Conservation (phyloP, 2,888 invertebrate species). For the Luperina nickerlii region DNA sequence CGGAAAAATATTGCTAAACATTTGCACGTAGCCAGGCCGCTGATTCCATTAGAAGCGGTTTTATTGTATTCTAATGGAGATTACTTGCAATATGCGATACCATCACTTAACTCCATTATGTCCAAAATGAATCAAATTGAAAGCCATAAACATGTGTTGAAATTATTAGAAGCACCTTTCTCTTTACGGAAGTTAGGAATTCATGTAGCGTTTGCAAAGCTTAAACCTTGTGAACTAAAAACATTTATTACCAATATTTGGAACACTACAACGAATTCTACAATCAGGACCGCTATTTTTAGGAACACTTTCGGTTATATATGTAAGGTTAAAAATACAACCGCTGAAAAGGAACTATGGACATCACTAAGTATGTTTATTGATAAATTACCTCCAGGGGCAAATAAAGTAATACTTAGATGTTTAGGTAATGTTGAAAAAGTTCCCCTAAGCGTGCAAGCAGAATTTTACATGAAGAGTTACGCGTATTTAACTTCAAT, state of each 20-base stretch:
- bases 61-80: conserved; percentile 81
- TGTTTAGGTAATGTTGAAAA: conserved; percentile 64
- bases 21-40: conserved; percentile 79
- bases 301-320: conserved; percentile 70
- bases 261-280: conserved; percentile 74
- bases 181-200: conserved; percentile 79
- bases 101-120: conserved; percentile 78
- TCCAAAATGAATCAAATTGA: conserved; percentile 72
- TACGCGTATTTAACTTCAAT: conserved; percentile 71
- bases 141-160: conserved; percentile 67
- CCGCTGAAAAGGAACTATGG: conserved; percentile 71
- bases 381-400: conserved; percentile 71
- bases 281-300: conserved; percentile 75
- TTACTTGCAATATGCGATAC: conserved; percentile 80
- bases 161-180: conserved; percentile 75
- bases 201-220: conserved; percentile 72
- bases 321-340: conserved; percentile 68
- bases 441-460: conserved; percentile 61
- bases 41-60: conserved; percentile 71
- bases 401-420: conserved; percentile 73
- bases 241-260: conserved; percentile 71
- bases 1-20: conserved; percentile 78
- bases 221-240: conserved; percentile 71
- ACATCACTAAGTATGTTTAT: conserved; percentile 68
- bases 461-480: conserved; percentile 69